A percentile compares a stretch with the other conserved stretches of the same genome.
These are phyloP conservation scores for Cephus pygmeus DNA, from an alignment of 2,888 invertebrate genomes.

Conservation along the genomic window DNA sequence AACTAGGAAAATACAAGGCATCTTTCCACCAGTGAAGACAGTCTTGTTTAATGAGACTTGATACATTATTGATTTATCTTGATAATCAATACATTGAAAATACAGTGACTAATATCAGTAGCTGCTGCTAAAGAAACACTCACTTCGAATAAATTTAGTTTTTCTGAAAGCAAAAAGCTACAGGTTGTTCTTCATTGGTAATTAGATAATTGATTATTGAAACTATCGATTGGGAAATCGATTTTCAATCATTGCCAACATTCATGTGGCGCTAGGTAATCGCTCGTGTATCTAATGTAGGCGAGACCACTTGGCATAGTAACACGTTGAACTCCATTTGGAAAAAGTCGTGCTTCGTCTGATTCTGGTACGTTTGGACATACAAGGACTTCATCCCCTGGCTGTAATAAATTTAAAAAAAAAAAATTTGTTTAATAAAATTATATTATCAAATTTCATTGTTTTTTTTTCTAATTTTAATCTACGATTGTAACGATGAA, in stretches of 20 bases:
- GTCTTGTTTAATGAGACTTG: background rate
- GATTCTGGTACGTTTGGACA: background rate
- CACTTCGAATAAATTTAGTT: background rate
- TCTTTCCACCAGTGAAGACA: background rate
- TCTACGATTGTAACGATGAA: no score
- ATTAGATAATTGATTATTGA: background rate
- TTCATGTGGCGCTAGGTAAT: slow-evolving; percentile 12
- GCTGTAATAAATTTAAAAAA: background rate
- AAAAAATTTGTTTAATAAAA: background rate
- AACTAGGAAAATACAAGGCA: background rate
- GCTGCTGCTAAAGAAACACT: background rate
- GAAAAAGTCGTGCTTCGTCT: slow-evolving; percentile 12
- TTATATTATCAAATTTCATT: no score
- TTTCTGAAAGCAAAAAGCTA: no score
- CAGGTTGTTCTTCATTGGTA: no score
- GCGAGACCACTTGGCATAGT: slow-evolving; percentile 15
- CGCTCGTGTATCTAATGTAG: slow-evolving; percentile 11
- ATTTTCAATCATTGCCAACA: slow-evolving; percentile 12
- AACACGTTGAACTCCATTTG: slow-evolving; percentile 8
- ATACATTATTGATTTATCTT: background rate
- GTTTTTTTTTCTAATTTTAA: no score
- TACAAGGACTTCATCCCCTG: slow-evolving; percentile 11
- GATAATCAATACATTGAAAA: background rate
- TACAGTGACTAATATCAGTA: background rate
- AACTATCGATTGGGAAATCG: background rate